Evolutionary conservation across 35 echinoderm and acorn worm genomes (phyloP).

Genomic region (Hemicentrotus pulcherrimus): DNA sequence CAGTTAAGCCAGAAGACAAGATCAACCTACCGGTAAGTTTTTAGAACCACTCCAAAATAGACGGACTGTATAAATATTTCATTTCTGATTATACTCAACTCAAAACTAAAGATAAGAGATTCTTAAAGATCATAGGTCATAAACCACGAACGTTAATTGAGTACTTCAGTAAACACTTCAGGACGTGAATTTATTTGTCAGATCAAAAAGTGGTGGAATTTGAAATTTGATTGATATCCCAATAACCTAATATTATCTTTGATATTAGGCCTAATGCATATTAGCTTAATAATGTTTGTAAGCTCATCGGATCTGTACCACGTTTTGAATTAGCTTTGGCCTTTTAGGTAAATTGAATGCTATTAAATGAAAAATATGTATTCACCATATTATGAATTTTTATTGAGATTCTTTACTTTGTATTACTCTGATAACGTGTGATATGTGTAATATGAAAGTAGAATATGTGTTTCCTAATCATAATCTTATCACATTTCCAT

Average conservation of each 20-base stretch:
- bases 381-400: neutral
- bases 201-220: neutral
- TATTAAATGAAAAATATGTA: conserved; percentile 12
- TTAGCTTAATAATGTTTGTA: neutral
- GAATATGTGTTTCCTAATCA: neutral
- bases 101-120: neutral
- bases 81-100: neutral
- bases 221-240: neutral
- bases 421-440: neutral
- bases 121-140: neutral
- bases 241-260: neutral
- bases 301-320: neutral
- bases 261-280: neutral
- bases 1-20: conserved; percentile 70
- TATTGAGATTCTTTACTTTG: neutral
- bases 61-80: neutral
- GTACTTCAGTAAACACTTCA: neutral
- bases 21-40: conserved; percentile 89
- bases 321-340: neutral
- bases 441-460: neutral
- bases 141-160: neutral
- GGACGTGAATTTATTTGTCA: neutral
- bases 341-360: too few relatives aligned
- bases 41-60: neutral
- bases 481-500: neutral